Conservation (phyloP, 2,888 invertebrate genomes). For the Agriopis leucophaearia region DNA sequence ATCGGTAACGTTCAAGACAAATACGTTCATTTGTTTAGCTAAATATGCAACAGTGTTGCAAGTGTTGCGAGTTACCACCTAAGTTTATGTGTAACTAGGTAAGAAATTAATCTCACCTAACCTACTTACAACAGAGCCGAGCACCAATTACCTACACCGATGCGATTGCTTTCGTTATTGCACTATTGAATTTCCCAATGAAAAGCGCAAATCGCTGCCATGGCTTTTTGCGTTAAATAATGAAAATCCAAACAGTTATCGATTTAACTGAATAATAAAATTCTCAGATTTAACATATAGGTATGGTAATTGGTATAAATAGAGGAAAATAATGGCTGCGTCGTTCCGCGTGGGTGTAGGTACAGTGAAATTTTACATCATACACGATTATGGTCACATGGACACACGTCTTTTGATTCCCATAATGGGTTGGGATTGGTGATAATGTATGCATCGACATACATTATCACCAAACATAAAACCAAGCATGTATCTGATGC, state of each 20-base stretch:
- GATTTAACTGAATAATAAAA: slow-evolving; percentile 34
- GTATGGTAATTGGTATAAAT: slow-evolving; percentile 44
- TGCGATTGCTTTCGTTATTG: slow-evolving; percentile 38
- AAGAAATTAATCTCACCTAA: slow-evolving; percentile 41
- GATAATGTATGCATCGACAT: too few species aligned
- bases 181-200: slow-evolving; percentile 41
- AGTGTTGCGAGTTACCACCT: slow-evolving; percentile 22
- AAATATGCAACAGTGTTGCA: slow-evolving; percentile 31
- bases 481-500: too few species aligned
- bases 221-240: slow-evolving; percentile 40
- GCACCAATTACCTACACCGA: slow-evolving; percentile 34
- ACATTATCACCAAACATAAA: too few species aligned
- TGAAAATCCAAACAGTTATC: slow-evolving; percentile 40
- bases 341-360: slow-evolving; percentile 20
- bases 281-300: slow-evolving; percentile 40
- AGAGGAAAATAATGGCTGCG: slow-evolving; percentile 39
- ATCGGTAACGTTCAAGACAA: slow-evolving; percentile 34
- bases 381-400: not conserved
- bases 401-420: too few species aligned
- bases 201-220: slow-evolving; percentile 36
- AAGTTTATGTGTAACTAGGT: slow-evolving; percentile 30
- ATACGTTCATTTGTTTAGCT: slow-evolving; percentile 33
- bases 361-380: slow-evolving; percentile 4
- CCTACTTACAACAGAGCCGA: slow-evolving; percentile 40
- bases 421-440: too few species aligned